Base-by-base conservation (phyloP, 1,140 invertebrate species). In the Caerostris darwini region DNA sequence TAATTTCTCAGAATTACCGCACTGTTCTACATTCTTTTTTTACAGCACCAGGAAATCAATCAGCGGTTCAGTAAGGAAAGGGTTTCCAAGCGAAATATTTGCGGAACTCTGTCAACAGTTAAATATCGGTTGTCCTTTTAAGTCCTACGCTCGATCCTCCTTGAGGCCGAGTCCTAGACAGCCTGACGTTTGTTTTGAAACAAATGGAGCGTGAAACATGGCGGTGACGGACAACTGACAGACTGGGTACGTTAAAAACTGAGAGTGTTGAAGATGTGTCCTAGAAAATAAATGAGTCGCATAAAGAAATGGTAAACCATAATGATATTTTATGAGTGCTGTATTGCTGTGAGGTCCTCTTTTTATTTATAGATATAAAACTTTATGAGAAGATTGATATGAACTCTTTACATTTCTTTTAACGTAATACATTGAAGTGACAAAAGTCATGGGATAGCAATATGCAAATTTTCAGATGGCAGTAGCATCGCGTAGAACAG, bases 111-210 rank as follows among this genome's bases (percentile, higher is more conserved):
- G 71, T 77, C 71, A 50, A 77, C 71, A 77, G 12, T 50, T 53
- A 5, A 12, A 14, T 50, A 12, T 77, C 50, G 71, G 34, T 12
- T 77, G 71, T 77, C 71, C 71, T 77, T 77, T 77, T 77, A 77
- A 50, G 71, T 77, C 71, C 71, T 19, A 34, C 69, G 69, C 69
- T 0, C 0, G 5, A 0, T 77, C 6, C 50, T 10, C 12, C 3
- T 50, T 12, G 71, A 77, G 71, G 34, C 19, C 71, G 53, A 50
- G 4, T 67, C 17, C 61, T 67, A 71, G 71, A 77, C 71, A 12
- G 71, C 71, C 71, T 77, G 71, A 50, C 50, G 71, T 7, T 50
- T 77, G 10, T 53, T 77, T 77, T 77, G 71, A 50, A 67, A 77
- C 14, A 5, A 77, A 77, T 53, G 3, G 19, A 4, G 50, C 50